Conservation (phyloP, 2,113 vertebrate species). For the Elaphurus davidianus region DNA sequence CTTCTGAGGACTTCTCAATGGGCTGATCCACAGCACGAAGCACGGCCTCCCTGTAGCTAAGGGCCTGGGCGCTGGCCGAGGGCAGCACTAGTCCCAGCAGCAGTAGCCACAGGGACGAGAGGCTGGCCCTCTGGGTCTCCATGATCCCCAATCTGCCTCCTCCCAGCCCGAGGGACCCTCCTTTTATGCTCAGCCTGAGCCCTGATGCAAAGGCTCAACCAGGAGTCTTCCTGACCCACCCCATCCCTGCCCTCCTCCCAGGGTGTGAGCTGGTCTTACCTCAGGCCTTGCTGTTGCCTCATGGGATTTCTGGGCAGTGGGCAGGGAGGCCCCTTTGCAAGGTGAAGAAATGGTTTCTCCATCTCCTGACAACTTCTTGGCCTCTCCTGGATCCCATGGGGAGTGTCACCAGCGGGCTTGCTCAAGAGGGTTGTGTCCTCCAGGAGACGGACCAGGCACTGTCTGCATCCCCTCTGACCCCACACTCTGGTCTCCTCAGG, state of each 20-base stretch:
- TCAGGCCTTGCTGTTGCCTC: background rate
- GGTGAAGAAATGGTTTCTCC: conserved; percentile 41
- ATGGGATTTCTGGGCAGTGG: background rate
- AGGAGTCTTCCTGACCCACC: background rate
- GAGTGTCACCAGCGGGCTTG: background rate
- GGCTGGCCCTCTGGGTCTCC: too few relatives aligned
- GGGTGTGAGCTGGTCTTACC: background rate
- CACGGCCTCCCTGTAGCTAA: too few relatives aligned
- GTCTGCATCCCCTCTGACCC: background rate
- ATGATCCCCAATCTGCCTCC: too few relatives aligned
- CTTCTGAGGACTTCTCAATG: background rate
- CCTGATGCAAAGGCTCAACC: background rate
- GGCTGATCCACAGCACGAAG: background rate
- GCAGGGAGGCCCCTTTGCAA: background rate
- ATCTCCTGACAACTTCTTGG: background rate
- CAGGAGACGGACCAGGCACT: background rate
- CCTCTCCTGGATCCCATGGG: background rate
- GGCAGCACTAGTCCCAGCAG: too few relatives aligned
- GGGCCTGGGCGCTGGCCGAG: too few relatives aligned
- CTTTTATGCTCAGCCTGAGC: too few relatives aligned
- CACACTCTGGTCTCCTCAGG: too few relatives aligned
- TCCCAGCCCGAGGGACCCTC: too few relatives aligned
- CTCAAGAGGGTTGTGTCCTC: background rate
- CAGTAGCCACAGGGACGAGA: too few relatives aligned
- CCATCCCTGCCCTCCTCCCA: background rate